A percentile compares a stretch with the other conserved stretches of the same genome.
phyloP scores from a whole-genome alignment of 2,113 vertebrate species.

The Neogale vison region DNA sequence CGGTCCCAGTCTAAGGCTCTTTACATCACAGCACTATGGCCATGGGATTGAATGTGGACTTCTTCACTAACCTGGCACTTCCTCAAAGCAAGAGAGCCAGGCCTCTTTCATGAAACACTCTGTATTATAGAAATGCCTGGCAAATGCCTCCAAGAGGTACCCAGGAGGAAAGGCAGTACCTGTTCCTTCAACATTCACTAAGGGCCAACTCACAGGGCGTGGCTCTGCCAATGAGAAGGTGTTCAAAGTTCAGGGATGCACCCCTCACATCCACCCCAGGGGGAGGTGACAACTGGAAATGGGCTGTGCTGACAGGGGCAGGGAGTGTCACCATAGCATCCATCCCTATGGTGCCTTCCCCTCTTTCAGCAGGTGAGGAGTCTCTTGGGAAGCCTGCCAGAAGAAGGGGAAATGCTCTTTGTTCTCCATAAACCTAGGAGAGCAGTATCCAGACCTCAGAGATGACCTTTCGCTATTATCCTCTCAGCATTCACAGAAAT shows the following conservation, averaged over 20 bases:
- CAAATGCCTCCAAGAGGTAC: accelerated
- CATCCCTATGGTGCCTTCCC: neutral
- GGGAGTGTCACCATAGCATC: neutral
- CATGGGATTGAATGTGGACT: neutral
- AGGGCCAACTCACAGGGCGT: neutral
- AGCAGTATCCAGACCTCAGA: neutral
- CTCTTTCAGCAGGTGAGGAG: neutral
- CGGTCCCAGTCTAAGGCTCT: neutral
- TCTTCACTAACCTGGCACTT: neutral
- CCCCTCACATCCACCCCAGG: accelerated
- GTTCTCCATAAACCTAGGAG: neutral
- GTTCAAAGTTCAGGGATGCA: neutral
- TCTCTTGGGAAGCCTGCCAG: neutral
- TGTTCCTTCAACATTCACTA: neutral
- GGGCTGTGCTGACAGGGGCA: neutral
- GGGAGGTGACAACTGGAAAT: neutral
- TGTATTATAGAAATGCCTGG: neutral
- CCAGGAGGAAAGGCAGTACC: neutral
- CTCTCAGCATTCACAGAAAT: neutral
- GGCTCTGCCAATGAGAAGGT: neutral
- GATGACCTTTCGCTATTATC: neutral
- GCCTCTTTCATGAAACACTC: neutral
- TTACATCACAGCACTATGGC: neutral
- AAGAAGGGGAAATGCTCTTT: neutral
- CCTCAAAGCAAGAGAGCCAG: neutral